Percentiles rank a stretch among this genome's conserved stretches.
phyloP scores from a whole-genome alignment of 2,888 invertebrate genomes.

The Homarus gammarus region DNA sequence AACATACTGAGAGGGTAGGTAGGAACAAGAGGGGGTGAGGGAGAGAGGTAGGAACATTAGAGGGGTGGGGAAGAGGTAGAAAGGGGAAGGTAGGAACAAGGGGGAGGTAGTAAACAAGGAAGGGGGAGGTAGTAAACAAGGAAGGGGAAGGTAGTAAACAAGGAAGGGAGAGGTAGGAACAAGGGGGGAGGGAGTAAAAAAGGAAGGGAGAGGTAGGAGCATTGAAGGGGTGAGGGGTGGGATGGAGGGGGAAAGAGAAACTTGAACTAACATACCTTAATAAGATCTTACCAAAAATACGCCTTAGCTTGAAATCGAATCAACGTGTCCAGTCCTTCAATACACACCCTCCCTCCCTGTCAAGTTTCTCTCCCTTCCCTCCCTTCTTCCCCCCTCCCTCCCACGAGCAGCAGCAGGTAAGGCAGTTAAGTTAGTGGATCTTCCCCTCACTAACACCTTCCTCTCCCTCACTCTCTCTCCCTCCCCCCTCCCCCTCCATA shows the following conservation, averaged over 20 bases:
- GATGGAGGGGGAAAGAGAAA: neutral
- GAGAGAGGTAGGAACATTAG: too few relatives aligned
- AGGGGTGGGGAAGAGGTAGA: too few relatives aligned
- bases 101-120: too few relatives aligned
- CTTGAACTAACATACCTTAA: neutral
- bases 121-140: neutral
- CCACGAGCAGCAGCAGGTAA: neutral
- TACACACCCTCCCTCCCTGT: neutral
- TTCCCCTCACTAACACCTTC: neutral
- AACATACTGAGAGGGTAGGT: too few relatives aligned
- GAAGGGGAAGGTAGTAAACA: neutral
- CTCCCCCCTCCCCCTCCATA: neutral
- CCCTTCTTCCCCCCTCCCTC: slow-evolving; percentile 11
- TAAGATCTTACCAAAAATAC: too few relatives aligned
- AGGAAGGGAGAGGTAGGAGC: neutral
- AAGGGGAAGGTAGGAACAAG: too few relatives aligned
- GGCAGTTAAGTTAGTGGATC: too few relatives aligned
- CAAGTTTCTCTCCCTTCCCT: neutral
- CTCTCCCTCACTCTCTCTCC: neutral
- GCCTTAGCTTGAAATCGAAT: too few relatives aligned
- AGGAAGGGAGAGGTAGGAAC: neutral
- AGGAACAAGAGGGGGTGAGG: too few relatives aligned
- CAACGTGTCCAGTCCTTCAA: neutral
- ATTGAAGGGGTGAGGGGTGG: too few relatives aligned
- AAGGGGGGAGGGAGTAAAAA: neutral